These are phyloP conservation scores for Phoeniculus purpureus DNA, from an alignment of 2,797 vertebrate species.

Conservation along the genomic window DNA sequence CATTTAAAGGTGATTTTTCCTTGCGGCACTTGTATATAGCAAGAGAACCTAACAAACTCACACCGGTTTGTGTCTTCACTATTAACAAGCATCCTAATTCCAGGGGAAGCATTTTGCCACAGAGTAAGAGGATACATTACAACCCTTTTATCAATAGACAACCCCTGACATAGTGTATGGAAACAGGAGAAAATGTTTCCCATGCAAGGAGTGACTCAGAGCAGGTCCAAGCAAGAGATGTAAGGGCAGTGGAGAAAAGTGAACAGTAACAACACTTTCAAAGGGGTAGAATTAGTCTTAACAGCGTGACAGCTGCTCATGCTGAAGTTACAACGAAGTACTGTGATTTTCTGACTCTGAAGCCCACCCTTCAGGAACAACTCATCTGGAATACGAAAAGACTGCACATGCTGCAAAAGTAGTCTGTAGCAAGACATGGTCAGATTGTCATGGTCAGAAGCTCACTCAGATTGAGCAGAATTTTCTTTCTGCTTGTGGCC, in stretches of 20 bases:
- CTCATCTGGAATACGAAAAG: constrained; percentile 14
- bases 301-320: constrained; percentile 1
- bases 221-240: constrained; percentile 17
- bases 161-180: constrained; percentile 39
- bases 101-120: not conserved
- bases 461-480: not conserved
- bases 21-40: not conserved
- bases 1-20: not conserved
- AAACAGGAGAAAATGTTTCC: constrained; percentile 11
- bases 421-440: constrained; percentile 5
- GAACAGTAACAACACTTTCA: constrained; percentile 31
- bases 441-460: not conserved
- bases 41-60: not conserved
- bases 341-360: constrained; percentile 30
- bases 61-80: not conserved
- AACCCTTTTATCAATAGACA: constrained; percentile 36
- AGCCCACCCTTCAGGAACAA: constrained; percentile 23
- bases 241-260: constrained; percentile 27
- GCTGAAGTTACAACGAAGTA: not conserved
- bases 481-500: not conserved
- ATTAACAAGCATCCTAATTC: not conserved
- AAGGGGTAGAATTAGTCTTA: constrained; percentile 38
- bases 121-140: not conserved
- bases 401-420: not conserved
- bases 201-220: constrained; percentile 58